These are phyloP conservation scores for Glandiceps talaboti DNA, from an alignment of 53 echinoderm and acorn worm species.

Conservation along the genomic window DNA sequence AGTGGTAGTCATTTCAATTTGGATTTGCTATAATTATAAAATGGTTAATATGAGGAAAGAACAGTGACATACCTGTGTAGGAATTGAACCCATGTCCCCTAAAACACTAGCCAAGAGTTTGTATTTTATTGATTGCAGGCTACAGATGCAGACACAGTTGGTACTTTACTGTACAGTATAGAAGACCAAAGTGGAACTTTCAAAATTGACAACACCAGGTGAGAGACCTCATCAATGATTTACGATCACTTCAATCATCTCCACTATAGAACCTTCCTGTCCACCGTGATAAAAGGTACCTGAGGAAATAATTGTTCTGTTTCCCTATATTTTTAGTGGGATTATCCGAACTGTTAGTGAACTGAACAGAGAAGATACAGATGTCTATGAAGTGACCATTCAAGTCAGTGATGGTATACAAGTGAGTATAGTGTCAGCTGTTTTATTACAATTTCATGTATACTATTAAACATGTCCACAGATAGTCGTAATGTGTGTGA, in stretches of 20 bases:
- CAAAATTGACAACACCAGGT: conserved; percentile 19
- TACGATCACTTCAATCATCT: too few species aligned
- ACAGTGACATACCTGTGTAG: too few species aligned
- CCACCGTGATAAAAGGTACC: not conserved
- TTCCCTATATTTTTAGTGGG: conserved; percentile 15
- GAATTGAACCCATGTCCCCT: too few species aligned
- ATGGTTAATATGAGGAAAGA: too few species aligned
- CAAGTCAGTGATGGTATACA: conserved; percentile 56
- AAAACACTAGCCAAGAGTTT: too few species aligned
- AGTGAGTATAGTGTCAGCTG: not conserved
- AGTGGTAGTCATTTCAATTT: too few species aligned
- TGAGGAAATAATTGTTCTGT: not conserved
- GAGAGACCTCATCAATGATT: not conserved
- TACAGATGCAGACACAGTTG: conserved; percentile 40
- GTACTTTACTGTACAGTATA: conserved; percentile 40
- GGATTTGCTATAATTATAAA: too few species aligned
- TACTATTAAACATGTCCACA: too few species aligned
- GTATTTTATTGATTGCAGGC: conserved; percentile 2
- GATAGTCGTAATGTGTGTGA: too few species aligned
- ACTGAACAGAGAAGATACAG: conserved; percentile 42
- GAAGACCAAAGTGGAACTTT: conserved; percentile 18
- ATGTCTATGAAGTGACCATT: conserved; percentile 36
- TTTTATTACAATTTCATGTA: not conserved
- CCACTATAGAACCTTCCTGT: too few species aligned
- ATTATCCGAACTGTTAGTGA: conserved; percentile 36